Base-by-base conservation (phyloP, 1,140 invertebrate genomes). In the Hyles euphorbiae region DNA sequence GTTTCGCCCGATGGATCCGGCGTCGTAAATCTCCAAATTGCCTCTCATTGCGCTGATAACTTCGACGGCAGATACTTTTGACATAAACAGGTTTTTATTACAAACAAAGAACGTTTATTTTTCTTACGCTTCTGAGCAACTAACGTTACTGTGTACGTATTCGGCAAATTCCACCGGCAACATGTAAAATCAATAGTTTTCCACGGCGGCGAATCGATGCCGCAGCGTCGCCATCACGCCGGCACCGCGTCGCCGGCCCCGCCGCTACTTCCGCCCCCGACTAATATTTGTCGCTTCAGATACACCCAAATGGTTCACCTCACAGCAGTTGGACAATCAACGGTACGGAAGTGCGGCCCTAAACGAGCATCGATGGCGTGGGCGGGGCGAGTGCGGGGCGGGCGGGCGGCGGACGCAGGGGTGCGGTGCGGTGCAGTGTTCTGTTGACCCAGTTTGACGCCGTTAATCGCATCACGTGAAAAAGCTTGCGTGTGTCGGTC, bases 391-490 rank as follows among this genome's bases (percentile, higher is more conserved):
- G 50, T 60, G 62, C 36, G 52, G 52, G 48, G 11, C 48, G 12
- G 22, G 56, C 46, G 3, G 12, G 62, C 49, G 47, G 61, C 32
- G 48, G 55, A 32, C 49, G 56, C 43, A 63, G 57, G 58, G 33
- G 53, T 47, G 47, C 62, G 50, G 62, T 44, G 63, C 52, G 56
- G 60, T 62, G 64, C 57, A 62, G 64, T 61, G 76, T 63, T 70
- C 74, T 63, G 69, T 56, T 81, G 78, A 83, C 81, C 81, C 70
- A 83, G 76, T 77, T 83, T 60, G 74, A 47, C 54, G 58, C 58
- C 64, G 67, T 65, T 83, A 79, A 80, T 78, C 75, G 72, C 64
- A 74, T 74, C 77, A 74, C 74, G 73, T 78, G 72, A 74, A 76
- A 72, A 68, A 70, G 76, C 68, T 81, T 70, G 79, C 81, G 79